Base-by-base conservation (phyloP, 2,797 vertebrate species). In the Sebastes elongatus region DNA sequence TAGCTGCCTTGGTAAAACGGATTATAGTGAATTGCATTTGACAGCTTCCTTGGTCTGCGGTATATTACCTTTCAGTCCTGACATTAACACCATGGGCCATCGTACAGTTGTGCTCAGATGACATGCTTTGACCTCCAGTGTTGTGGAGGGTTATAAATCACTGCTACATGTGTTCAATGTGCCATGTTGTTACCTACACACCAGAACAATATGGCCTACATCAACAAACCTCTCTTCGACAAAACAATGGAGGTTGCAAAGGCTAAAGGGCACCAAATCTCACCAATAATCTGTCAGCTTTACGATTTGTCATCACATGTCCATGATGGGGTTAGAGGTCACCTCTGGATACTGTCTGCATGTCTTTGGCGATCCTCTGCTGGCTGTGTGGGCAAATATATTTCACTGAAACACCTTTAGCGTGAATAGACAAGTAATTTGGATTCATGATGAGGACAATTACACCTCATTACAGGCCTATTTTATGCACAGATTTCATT, bases 101-200 rank as follows among this genome's bases (percentile, higher is more conserved):
- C 33, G 28, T 27, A 30, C 27, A 16, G 30, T 71, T 80, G 5
- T 67, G 27, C 30, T 49, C 20, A 71, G 20, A 11, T 42, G 38
- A 42, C 38, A 42, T 71, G 69, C 20, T 67, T 64, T 73, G 68
- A 76, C 78, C 74, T 71, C 78, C 75, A 63, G 30, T 66, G 14
- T 42, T 72, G 23, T 62, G 35, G 30, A 64, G 33, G 63, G 35
- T 61, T 49, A 22, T 33, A 46, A 32, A 20, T 75, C 61, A 10
- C 33, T 42, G 30, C 59, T 57, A 18, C 13, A 32, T 68, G 46
- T 78, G 71, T 86, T 76, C 22, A 75, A 5, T 49, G 56, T 69
- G 74, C 46, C 67, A 32, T 9, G 27, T 67, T 25, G 2, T 76
- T 28, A 10, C 30, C 32, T 65, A 27, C 28, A 35, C 56, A 64